These are phyloP conservation scores for Eupithecia subfuscata DNA, from an alignment of 2,888 invertebrate species.

Conservation along the genomic window DNA sequence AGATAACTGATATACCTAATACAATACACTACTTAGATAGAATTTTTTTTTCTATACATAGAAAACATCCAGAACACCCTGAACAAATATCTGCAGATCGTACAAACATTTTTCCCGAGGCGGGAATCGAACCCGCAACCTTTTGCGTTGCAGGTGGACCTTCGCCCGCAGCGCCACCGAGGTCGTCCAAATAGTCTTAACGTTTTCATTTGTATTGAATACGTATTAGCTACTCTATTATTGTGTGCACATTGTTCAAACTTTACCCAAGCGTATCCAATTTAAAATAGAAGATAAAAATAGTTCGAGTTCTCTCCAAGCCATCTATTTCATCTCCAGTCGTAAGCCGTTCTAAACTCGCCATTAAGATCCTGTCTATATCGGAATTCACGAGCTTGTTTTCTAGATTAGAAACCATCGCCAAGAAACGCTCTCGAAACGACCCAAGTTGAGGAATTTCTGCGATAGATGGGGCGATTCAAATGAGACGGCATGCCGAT, in stretches of 20 bases:
- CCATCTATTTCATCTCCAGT: neutral
- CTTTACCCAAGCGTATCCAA: neutral
- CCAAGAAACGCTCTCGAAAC: constrained; percentile 4
- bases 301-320: neutral
- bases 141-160: too few species aligned
- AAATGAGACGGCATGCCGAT: neutral
- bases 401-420: constrained; percentile 5
- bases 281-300: neutral
- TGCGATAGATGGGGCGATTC: neutral
- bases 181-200: too few species aligned
- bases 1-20: too few species aligned
- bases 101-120: too few species aligned
- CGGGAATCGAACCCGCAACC: too few species aligned
- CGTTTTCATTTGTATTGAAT: too few species aligned
- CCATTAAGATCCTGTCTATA: constrained; percentile 5
- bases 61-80: too few species aligned
- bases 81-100: too few species aligned
- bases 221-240: too few species aligned
- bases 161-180: too few species aligned
- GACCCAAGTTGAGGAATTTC: neutral
- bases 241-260: neutral
- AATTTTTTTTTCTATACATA: too few species aligned
- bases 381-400: constrained; percentile 10
- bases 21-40: too few species aligned
- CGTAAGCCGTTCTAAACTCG: constrained; percentile 4